Evolutionary conservation across 30 jellyfish, hydroid and myxozoan species (phyloP).

Genomic region (Hydractinia echinata): DNA sequence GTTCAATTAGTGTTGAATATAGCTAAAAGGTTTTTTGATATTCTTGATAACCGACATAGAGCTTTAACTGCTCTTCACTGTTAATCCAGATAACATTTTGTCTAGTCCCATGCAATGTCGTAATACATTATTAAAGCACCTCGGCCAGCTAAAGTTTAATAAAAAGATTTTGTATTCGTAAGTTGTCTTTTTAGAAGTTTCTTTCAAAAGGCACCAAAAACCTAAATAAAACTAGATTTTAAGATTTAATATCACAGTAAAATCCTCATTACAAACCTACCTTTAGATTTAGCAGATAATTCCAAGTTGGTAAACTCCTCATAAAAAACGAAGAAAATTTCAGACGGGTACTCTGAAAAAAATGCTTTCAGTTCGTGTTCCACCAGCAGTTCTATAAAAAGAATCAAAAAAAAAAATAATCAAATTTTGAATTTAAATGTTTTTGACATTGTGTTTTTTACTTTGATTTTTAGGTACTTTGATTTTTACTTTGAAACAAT

Average conservation of each 20-base stretch:
- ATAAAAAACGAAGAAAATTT: conserved; percentile 66
- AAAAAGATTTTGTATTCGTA: too few species aligned
- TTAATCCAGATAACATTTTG: too few species aligned
- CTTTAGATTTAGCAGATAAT: conserved; percentile 74
- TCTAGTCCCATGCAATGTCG: too few species aligned
- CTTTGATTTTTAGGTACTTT: not conserved
- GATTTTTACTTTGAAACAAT: too few species aligned
- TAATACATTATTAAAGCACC: too few species aligned
- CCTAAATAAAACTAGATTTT: not conserved
- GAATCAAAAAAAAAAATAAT: not conserved
- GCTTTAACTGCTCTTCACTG: too few species aligned
- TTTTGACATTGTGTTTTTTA: not conserved
- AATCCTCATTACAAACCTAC: conserved; percentile 19
- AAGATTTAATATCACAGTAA: too few species aligned
- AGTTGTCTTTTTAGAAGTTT: not conserved
- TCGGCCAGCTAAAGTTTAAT: too few species aligned
- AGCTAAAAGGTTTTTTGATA: too few species aligned
- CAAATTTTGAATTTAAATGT: not conserved
- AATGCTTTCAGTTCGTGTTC: conserved; percentile 54
- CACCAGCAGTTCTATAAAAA: conserved; percentile 58
- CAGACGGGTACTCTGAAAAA: conserved; percentile 62
- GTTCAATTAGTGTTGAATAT: too few species aligned
- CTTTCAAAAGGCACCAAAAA: not conserved
- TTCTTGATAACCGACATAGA: too few species aligned
- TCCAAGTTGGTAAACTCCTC: conserved; percentile 77